Base-by-base conservation (phyloP, 2,888 invertebrate species). In the Torymus tubicola region DNA sequence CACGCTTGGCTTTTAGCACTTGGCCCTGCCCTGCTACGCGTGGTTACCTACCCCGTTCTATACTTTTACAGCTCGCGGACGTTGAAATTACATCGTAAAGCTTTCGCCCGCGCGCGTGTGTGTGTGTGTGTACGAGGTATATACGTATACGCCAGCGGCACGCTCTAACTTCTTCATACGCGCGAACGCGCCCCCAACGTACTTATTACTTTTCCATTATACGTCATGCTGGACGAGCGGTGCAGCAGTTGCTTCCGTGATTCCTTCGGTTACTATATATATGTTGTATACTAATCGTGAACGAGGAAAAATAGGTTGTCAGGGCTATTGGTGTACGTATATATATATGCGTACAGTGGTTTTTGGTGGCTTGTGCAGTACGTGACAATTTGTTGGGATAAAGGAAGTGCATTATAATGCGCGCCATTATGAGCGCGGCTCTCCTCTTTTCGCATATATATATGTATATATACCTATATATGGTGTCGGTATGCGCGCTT, bases 11-110 rank as follows among this genome's bases (percentile, higher is more conserved):
- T 12, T 67, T 53, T 53, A 53, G 12, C 16, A 18, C 72, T 55
- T 21, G 50, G 8, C n/a, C 53, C 18, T 13, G 53, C 13, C 52
- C 53, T 8, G 18, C 14, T 0, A 21, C 11, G 21, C 71, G n/a
- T n/a, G n/a, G n/a, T n/a, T n/a, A n/a, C n/a, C n/a, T n/a, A n/a
- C 63, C 24, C 10, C 55, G 10, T 50, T 67, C 53, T 60, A 61
- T 69, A 60, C n/a, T 68, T 73, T 73, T 73, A 68, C 73, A 78
- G 42, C 73, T 55, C 53, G 60, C 71, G 21, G n/a, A 31, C 31
- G 52, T n/a, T n/a, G 65, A 70, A 78, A 78, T 65, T 78, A 65
- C 63, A 58, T 77, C 71, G 71, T 78, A 78, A 78, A 78, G 50
- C 65, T 60, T 64, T 31, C 31, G 31, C 31, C 5, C 8, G 31